Percentiles rank a stretch among this genome's conserved stretches.
Evolutionary conservation across 2,797 vertebrate species (phyloP).

Genomic region (Gorsachius magnificus): DNA sequence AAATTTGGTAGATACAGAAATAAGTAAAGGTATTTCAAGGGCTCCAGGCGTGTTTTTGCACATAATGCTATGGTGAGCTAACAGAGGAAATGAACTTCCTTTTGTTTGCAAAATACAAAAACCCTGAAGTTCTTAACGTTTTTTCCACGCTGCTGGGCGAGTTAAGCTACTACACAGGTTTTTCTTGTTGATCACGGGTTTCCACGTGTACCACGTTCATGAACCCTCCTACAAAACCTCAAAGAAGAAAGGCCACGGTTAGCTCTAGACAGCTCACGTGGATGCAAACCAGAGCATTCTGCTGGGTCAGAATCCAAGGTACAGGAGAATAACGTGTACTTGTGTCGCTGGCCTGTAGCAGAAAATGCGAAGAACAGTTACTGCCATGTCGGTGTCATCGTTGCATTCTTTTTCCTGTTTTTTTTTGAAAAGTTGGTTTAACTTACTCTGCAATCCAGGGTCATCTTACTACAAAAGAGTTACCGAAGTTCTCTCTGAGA

Average conservation of each 20-base stretch:
- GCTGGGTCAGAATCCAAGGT: not conserved
- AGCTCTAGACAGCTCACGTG: fast-evolving
- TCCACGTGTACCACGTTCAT: fast-evolving
- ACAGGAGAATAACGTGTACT: fast-evolving
- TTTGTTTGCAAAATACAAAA: conserved; percentile 23
- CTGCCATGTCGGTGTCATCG: not conserved
- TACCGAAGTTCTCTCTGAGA: not conserved
- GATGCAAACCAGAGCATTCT: not conserved
- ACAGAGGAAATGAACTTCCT: conserved; percentile 48
- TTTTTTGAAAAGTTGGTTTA: not conserved
- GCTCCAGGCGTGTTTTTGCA: conserved; percentile 18
- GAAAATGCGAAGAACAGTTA: not conserved
- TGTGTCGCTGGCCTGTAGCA: fast-evolving
- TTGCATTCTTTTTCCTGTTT: not conserved
- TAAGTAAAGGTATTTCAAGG: conserved; percentile 25
- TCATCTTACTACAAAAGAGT: not conserved
- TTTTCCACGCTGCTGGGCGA: not conserved
- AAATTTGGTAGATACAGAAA: conserved; percentile 18
- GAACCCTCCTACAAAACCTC: not conserved
- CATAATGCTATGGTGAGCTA: not conserved
- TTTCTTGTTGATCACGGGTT: not conserved
- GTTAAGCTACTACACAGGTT: not conserved
- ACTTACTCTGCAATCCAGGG: not conserved
- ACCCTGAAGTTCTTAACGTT: not conserved
- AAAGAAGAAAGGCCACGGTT: not conserved